Conservation (phyloP, 2,888 invertebrate genomes). For the Sericinus montela region DNA sequence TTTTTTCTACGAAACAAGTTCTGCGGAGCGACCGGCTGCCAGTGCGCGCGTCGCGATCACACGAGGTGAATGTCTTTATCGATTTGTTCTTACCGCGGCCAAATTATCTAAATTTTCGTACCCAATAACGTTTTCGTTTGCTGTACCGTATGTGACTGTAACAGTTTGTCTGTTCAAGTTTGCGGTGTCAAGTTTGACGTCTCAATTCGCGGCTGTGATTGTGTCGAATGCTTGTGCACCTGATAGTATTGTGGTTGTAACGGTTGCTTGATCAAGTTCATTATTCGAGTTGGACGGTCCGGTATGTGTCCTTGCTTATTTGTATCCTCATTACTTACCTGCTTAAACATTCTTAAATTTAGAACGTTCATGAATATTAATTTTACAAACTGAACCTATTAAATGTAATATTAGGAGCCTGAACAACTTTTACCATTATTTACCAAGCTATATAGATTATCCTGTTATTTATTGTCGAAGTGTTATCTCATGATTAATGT, state of each 20-base stretch:
- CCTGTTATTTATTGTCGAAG: slow-evolving; percentile 14
- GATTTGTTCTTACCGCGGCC: slow-evolving; percentile 29
- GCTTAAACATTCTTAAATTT: not conserved
- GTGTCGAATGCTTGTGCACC: slow-evolving; percentile 41
- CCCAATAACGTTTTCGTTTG: slow-evolving; percentile 29
- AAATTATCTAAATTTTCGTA: slow-evolving; percentile 28
- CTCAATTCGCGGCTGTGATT: slow-evolving; percentile 8
- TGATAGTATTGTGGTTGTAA: slow-evolving; percentile 54
- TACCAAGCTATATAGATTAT: slow-evolving; percentile 11
- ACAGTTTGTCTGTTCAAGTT: not conserved
- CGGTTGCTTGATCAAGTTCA: slow-evolving; percentile 59
- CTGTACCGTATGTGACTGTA: slow-evolving; percentile 24
- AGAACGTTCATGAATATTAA: not conserved
- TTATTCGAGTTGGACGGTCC: slow-evolving; percentile 48
- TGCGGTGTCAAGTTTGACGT: slow-evolving; percentile 11
- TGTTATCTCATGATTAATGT: slow-evolving; percentile 20
- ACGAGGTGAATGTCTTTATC: slow-evolving; percentile 72
- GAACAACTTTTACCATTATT: slow-evolving; percentile 1
- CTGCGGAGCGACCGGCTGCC: slow-evolving; percentile 79
- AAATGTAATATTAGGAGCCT: slow-evolving; percentile 4
- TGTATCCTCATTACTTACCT: slow-evolving; percentile 6
- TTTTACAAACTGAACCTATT: not conserved
- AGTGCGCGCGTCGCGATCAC: slow-evolving; percentile 72
- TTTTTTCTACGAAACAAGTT: slow-evolving; percentile 82
- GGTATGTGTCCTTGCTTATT: slow-evolving; percentile 57